Conservation (phyloP, 2,888 invertebrate species). For the Gibbula magus region DNA sequence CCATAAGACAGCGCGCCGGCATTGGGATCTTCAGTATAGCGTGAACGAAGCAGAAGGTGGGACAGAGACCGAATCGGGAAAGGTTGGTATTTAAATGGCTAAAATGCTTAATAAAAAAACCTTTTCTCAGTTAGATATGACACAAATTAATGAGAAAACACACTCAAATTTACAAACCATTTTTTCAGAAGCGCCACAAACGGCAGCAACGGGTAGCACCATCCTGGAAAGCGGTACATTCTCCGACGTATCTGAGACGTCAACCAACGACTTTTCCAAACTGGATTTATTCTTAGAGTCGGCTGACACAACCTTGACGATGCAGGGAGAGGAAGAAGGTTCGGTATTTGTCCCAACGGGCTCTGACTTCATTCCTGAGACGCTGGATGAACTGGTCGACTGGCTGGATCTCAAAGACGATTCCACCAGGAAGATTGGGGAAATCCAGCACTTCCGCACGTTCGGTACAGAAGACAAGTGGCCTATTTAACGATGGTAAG, state of each 20-base stretch:
- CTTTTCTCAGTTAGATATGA: neutral
- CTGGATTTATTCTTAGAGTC: slow-evolving; percentile 26
- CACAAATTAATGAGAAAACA: neutral
- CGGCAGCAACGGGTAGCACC: slow-evolving; percentile 28
- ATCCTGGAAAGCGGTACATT: slow-evolving; percentile 39
- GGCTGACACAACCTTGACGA: slow-evolving; percentile 19
- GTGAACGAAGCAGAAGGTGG: slow-evolving; percentile 50
- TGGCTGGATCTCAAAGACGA: slow-evolving; percentile 60
- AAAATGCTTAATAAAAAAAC: neutral
- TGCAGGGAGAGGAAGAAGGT: slow-evolving; percentile 30
- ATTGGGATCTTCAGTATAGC: slow-evolving; percentile 44
- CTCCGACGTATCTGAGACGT: slow-evolving; percentile 38
- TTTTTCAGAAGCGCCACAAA: slow-evolving; percentile 33
- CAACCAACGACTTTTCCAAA: slow-evolving; percentile 33
- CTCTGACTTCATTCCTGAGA: slow-evolving; percentile 48
- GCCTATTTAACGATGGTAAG: slow-evolving; percentile 70
- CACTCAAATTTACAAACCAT: neutral
- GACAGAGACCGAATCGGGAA: slow-evolving; percentile 38
- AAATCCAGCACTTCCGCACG: slow-evolving; percentile 62
- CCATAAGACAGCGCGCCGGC: slow-evolving; percentile 46
- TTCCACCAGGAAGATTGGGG: slow-evolving; percentile 41
- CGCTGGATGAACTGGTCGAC: slow-evolving; percentile 64
- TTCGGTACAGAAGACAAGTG: slow-evolving; percentile 67
- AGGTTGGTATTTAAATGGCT: neutral
- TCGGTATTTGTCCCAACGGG: slow-evolving; percentile 22